Base-by-base conservation (phyloP, 2,113 vertebrate species). In the Cyphomyrus discorhynchus region DNA sequence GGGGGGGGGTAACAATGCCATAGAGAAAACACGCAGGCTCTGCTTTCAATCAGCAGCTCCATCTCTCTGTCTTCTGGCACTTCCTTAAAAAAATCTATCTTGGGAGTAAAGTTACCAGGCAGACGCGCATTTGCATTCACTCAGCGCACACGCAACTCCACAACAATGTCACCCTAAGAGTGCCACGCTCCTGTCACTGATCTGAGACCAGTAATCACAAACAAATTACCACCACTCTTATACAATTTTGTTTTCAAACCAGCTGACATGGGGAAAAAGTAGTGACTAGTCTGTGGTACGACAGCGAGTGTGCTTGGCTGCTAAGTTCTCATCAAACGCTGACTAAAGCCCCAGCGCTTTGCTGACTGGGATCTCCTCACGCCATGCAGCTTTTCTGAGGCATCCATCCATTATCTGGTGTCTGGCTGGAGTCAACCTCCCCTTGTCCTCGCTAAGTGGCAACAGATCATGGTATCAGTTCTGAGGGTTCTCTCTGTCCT, bases 11-110 rank as follows among this genome's bases (percentile, higher is more conserved):
- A 58, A 87, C 15, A 87, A 56, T 58, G 86, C 31, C n/a, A 35
- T 42, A 56, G 53, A 47, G 86, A 87, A 31, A 86, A 86, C 47
- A 50, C 13, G 47, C n/a, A 31, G 15, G 31, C 86, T 87, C 86
- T 87, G 50, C 53, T 87, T 58, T 39, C 86, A 87, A 47, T 35
- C 86, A 35, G 52, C 39, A 42, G 39, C 84, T 49, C 24, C n/a
- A 50, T 56, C 86, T 87, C 49, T 42, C 84, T n/a, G 50, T 86
- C 84, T 50, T 17, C 84, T 86, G 84, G 24, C 84, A 31, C 46
- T 86, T 86, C 47, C 47, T 52, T 86, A 86, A 47, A 86, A 86
- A 50, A 50, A 47, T 50, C n/a, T 50, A 50, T 87, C 86, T 58
- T 56, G 8, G 86, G 86, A 58, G 27, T 87, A 39, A 35, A 8